Base-by-base conservation (phyloP, 30 jellyfish, hydroid and myxozoan genomes). In the Nemopilema nomurai region DNA sequence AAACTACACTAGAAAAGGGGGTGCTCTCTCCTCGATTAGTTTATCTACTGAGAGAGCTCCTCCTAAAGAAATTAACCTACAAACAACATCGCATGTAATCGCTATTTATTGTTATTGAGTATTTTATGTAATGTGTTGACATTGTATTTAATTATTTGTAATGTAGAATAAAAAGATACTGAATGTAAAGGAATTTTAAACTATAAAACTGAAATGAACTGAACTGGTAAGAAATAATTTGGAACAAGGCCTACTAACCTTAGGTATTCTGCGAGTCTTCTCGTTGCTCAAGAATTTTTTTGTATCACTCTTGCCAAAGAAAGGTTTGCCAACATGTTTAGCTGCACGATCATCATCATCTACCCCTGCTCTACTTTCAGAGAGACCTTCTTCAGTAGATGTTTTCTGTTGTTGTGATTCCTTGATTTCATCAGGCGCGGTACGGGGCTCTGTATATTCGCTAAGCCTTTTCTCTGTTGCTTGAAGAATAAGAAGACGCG, bases 401-500 rank as follows among this genome's bases (percentile, higher is more conserved):
- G 51, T 19, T 20, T 51, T 33, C 27, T 74, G 84, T 67, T 49
- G 50, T 18, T 7, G 17, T 1, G 6, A n/a, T n/a, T n/a, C n/a
- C n/a, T n/a, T n/a, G n/a, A n/a, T n/a, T n/a, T n/a, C n/a, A n/a
- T n/a, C n/a, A n/a, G n/a, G n/a, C n/a, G n/a, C n/a, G n/a, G n/a
- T n/a, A n/a, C n/a, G n/a, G n/a, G n/a, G n/a, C n/a, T n/a, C n/a
- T n/a, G n/a, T n/a, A n/a, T n/a, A n/a, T n/a, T n/a, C n/a, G n/a
- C n/a, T n/a, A n/a, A 41, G 57, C 57, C 89, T 71, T 28, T 49
- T 80, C 22, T 41, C 30, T 66, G 89, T 67, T 28, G 89, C 89
- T 67, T 80, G 81, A 65, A 80, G 81, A 71, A 66, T 31, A 29
- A 51, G 71, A n/a, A 63, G 63, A 41, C 89, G 81, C 19, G 72